A percentile compares a stretch with the other conserved stretches of the same genome.
Conservation (phyloP, 1,140 invertebrate genomes). For the Calliopsis andreniformis region DNA sequence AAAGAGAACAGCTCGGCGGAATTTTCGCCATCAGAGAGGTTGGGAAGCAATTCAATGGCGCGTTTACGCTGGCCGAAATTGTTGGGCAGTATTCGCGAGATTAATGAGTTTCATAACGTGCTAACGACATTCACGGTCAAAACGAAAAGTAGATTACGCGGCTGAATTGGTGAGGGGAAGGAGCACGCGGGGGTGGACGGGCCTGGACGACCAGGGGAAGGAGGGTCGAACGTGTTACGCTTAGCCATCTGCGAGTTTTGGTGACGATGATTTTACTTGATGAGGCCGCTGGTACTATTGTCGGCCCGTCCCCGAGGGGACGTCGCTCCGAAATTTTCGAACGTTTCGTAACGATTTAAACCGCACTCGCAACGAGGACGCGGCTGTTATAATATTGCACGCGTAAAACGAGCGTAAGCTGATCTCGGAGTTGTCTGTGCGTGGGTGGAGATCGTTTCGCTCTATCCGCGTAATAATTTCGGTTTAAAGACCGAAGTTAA, state of each 20-base stretch:
- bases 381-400: constrained; percentile 5
- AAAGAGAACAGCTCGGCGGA: constrained; percentile 51
- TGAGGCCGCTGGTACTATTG: constrained; percentile 74
- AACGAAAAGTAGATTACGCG: constrained; percentile 76
- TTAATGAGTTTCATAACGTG: constrained; percentile 78
- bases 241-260: constrained; percentile 76
- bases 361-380: constrained; percentile 27
- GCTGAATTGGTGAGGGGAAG: constrained; percentile 68
- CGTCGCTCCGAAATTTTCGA: constrained; percentile 65
- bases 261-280: constrained; percentile 77
- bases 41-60: constrained; percentile 67
- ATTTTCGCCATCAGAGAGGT: constrained; percentile 65
- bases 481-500: no score
- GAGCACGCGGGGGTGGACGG: constrained; percentile 40
- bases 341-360: constrained; percentile 72
- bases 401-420: constrained; percentile 37
- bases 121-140: constrained; percentile 78
- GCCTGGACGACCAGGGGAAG: constrained; percentile 46
- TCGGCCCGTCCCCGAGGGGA: constrained; percentile 70
- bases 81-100: constrained; percentile 73
- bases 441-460: no score
- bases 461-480: no score
- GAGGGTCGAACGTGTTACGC: constrained; percentile 58
- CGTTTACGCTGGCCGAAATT: constrained; percentile 68
- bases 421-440: constrained; percentile 32